A percentile compares a stretch with the other conserved stretches of the same genome.
phyloP scores from a whole-genome alignment of 2,113 vertebrate genomes.

The Lutjanus erythropterus region DNA sequence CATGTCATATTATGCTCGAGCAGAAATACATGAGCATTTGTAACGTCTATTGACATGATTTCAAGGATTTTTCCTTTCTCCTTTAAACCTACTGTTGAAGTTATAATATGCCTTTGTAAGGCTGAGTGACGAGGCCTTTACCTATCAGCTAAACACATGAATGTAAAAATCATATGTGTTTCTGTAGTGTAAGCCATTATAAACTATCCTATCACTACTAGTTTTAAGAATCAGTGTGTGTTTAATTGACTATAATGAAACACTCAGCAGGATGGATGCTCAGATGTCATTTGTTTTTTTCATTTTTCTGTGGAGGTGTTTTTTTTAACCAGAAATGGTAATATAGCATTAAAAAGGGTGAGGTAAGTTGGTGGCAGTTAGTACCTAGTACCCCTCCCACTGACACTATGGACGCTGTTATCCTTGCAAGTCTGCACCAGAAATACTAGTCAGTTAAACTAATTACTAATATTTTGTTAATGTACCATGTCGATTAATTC shows the following conservation, averaged over 20 bases:
- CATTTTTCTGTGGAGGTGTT: no score
- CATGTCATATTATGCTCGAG: not conserved
- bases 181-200: not conserved
- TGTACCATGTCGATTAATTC: no score
- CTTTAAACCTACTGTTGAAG: not conserved
- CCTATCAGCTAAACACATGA: conserved; percentile 7
- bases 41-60: not conserved
- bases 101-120: conserved; percentile 10
- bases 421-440: no score
- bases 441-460: no score
- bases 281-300: not conserved
- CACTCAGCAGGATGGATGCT: not conserved
- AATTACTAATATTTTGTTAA: no score
- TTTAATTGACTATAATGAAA: not conserved
- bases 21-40: not conserved
- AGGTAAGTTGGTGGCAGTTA: no score
- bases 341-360: no score
- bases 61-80: not conserved
- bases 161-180: conserved; percentile 1
- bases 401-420: no score
- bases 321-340: no score
- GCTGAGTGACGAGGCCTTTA: not conserved
- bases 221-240: not conserved
- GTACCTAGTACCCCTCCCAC: no score
- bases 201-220: no score